Percentiles rank a stretch among this genome's conserved stretches.
phyloP scores from a whole-genome alignment of 1,140 invertebrate species.

The Orchestia grillus region DNA sequence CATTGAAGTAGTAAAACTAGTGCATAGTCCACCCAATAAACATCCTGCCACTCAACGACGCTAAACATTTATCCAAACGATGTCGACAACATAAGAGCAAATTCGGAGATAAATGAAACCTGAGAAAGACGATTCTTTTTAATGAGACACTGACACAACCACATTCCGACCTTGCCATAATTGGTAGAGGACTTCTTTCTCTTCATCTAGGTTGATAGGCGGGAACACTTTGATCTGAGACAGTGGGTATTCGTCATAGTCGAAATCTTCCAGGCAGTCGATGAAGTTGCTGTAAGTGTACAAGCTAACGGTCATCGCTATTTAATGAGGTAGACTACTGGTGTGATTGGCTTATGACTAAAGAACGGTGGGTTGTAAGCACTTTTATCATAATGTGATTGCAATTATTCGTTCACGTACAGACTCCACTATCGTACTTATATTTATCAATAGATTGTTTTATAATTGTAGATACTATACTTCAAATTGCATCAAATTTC shows the following conservation, averaged over 20 bases:
- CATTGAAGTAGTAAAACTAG: not conserved
- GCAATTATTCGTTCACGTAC: not conserved
- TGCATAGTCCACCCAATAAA: not conserved
- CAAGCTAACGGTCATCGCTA: constrained; percentile 62
- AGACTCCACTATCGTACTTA: not conserved
- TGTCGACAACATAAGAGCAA: too few relatives aligned
- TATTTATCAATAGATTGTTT: not conserved
- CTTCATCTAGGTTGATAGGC: constrained; percentile 59
- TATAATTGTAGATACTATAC: not conserved
- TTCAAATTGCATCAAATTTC: not conserved
- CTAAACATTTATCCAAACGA: too few relatives aligned
- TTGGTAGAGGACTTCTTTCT: constrained; percentile 62
- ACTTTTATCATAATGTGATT: not conserved
- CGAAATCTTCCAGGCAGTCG: constrained; percentile 57
- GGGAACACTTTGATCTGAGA: constrained; percentile 65
- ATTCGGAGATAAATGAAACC: not conserved
- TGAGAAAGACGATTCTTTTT: not conserved
- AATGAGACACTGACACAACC: not conserved
- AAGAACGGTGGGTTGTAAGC: not conserved
- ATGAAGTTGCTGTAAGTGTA: constrained; percentile 66
- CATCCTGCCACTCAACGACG: not conserved
- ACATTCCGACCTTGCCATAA: constrained; percentile 57
- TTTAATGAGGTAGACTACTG: not conserved
- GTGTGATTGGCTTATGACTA: not conserved
- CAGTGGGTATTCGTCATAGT: constrained; percentile 65